Evolutionary conservation across 2,888 invertebrate genomes (phyloP).

Genomic region (Diarsia brunnea): DNA sequence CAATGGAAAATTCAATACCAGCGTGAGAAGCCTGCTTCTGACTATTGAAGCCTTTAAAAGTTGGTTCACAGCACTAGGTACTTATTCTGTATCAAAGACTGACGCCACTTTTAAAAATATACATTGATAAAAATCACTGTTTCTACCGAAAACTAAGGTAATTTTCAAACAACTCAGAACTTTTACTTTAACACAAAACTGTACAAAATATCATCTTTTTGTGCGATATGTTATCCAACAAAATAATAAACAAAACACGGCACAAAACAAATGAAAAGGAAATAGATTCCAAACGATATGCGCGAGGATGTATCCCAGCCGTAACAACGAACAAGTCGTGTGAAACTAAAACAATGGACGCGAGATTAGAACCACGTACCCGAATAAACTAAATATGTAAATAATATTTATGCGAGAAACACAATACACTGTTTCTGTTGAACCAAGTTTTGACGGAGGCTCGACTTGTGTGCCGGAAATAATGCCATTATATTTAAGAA

Average conservation of each 20-base stretch:
- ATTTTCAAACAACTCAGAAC: neutral
- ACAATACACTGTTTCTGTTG: constrained; percentile 45
- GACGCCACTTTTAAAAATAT: neutral
- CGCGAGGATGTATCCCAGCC: constrained; percentile 70
- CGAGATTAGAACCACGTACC: constrained; percentile 60
- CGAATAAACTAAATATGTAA: constrained; percentile 63
- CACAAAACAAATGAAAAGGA: constrained; percentile 69
- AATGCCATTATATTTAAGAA: constrained; percentile 35
- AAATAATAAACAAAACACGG: constrained; percentile 33
- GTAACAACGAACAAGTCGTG: constrained; percentile 66
- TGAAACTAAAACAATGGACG: constrained; percentile 71
- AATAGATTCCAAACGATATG: constrained; percentile 73
- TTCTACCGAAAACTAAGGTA: neutral
- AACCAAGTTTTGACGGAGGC: constrained; percentile 55
- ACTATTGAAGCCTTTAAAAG: constrained; percentile 15
- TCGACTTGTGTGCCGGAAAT: constrained; percentile 44
- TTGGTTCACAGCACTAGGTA: neutral
- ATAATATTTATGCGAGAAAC: constrained; percentile 60
- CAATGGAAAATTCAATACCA: constrained; percentile 24
- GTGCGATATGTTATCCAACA: constrained; percentile 22
- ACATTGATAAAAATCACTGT: neutral
- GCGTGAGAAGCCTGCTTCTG: neutral
- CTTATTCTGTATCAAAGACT: neutral
- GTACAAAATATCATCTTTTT: constrained; percentile 19
- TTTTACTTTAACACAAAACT: no score